These are phyloP conservation scores for Willowsia nigromaculata DNA, from an alignment of 2,888 invertebrate species.

Conservation along the genomic window DNA sequence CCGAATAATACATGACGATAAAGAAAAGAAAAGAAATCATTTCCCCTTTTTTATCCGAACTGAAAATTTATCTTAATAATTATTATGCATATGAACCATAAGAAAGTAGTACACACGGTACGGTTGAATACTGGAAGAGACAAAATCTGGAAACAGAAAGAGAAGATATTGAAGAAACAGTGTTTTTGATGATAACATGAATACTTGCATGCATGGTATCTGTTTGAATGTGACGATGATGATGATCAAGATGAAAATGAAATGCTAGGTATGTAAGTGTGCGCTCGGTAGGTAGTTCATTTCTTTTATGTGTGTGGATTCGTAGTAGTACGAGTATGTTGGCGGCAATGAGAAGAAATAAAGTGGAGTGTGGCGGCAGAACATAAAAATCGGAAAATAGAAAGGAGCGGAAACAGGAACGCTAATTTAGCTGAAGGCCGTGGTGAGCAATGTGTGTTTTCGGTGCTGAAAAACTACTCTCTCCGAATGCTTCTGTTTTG, in stretches of 20 bases:
- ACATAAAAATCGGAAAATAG: neutral
- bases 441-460: neutral
- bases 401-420: neutral
- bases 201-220: too few species aligned
- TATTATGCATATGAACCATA: too few species aligned
- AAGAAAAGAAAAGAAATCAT: neutral
- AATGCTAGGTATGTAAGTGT: neutral
- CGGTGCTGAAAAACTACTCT: neutral
- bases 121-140: neutral
- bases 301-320: neutral
- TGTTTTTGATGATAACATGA: too few species aligned
- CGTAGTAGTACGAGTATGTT: neutral
- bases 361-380: neutral
- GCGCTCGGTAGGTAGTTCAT: neutral
- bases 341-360: neutral
- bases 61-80: too few species aligned
- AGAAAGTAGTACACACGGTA: too few species aligned
- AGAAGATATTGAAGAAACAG: neutral
- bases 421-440: constrained; percentile 22
- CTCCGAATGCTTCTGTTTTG: neutral
- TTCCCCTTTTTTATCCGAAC: neutral
- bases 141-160: neutral
- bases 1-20: constrained; percentile 14
- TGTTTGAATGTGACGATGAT: too few species aligned
- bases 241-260: too few species aligned